A percentile compares a stretch with the other conserved stretches of the same genome.
Conservation (phyloP, 2,888 invertebrate species). For the Syritta pipiens region DNA sequence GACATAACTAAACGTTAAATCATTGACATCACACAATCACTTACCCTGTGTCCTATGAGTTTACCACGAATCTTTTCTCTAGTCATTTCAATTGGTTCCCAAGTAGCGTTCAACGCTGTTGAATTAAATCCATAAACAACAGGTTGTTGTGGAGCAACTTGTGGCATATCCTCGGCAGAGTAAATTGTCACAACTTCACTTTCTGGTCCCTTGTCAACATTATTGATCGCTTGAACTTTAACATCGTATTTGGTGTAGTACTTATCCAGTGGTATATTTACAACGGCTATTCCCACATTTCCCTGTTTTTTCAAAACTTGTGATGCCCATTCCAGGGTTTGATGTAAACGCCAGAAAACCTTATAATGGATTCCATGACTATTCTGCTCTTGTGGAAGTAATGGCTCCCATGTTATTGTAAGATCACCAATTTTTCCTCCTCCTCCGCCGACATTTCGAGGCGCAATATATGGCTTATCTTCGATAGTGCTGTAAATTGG, state of each 20-base stretch:
- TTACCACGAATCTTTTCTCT: slow-evolving; percentile 92
- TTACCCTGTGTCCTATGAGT: slow-evolving; percentile 93
- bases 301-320: slow-evolving; percentile 83
- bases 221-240: slow-evolving; percentile 91
- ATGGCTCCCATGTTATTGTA: slow-evolving; percentile 92
- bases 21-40: slow-evolving; percentile 69
- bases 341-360: slow-evolving; percentile 90
- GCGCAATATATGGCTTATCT: slow-evolving; percentile 88
- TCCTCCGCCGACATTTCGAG: slow-evolving; percentile 91
- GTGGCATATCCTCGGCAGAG: slow-evolving; percentile 96
- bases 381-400: slow-evolving; percentile 89
- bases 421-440: slow-evolving; percentile 97
- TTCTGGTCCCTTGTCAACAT: slow-evolving; percentile 89
- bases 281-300: slow-evolving; percentile 89
- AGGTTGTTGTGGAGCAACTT: slow-evolving; percentile 91
- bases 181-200: slow-evolving; percentile 87
- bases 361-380: slow-evolving; percentile 94
- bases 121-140: slow-evolving; percentile 91
- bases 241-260: slow-evolving; percentile 92
- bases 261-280: slow-evolving; percentile 85
- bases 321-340: slow-evolving; percentile 88
- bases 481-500: slow-evolving; percentile 92
- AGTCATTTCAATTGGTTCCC: slow-evolving; percentile 92
- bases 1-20: no score
- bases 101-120: slow-evolving; percentile 94